Conservation (phyloP, 1,140 invertebrate genomes). For the Drosophila virilis region DNA sequence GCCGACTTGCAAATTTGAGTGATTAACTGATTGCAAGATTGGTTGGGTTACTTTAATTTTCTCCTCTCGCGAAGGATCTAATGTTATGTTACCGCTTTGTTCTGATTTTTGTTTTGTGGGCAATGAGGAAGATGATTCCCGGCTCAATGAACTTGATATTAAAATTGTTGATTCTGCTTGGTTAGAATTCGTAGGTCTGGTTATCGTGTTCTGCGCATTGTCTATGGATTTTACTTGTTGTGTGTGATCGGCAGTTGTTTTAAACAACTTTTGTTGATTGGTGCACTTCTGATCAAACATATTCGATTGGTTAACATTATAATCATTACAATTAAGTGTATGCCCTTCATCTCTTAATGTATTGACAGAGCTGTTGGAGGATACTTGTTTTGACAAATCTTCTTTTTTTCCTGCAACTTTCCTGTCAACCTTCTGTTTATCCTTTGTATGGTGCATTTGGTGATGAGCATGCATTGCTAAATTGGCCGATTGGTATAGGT, state of each 20-base stretch:
- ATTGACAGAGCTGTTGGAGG: constrained; percentile 40
- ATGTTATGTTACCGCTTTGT: constrained; percentile 50
- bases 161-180: constrained; percentile 44
- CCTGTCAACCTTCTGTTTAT: constrained; percentile 76
- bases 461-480: constrained; percentile 78
- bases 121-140: constrained; percentile 27
- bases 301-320: constrained; percentile 55
- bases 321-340: constrained; percentile 64
- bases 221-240: constrained; percentile 66
- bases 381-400: constrained; percentile 46
- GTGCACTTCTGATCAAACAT: constrained; percentile 66
- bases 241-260: constrained; percentile 46
- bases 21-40: constrained; percentile 52
- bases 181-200: constrained; percentile 43
- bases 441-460: constrained; percentile 73
- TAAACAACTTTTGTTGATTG: constrained; percentile 60
- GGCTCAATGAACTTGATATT: constrained; percentile 41
- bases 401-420: constrained; percentile 71
- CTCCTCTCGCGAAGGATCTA: constrained; percentile 46
- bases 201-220: constrained; percentile 51
- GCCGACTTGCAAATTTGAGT: constrained; percentile 56
- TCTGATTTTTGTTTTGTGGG: constrained; percentile 62
- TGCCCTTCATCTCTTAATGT: constrained; percentile 48
- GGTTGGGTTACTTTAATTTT: constrained; percentile 62
- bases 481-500: constrained; percentile 75